Conservation (phyloP, 35 echinoderm and acorn worm species). For the Eucidaris tribuloides region DNA sequence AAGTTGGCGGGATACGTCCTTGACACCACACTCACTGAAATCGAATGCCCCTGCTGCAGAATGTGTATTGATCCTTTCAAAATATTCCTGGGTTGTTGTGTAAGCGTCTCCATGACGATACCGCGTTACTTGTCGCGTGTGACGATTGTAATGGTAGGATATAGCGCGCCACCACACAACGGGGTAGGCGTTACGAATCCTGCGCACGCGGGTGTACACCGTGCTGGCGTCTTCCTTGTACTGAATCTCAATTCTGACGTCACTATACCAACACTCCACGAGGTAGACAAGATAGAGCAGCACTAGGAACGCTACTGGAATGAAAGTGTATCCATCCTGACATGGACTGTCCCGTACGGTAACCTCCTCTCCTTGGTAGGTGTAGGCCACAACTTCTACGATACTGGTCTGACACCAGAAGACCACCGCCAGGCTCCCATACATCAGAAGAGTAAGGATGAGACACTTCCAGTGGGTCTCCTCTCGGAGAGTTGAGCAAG, state of each 20-base stretch:
- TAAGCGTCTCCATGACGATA: conserved; percentile 94
- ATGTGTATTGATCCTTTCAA: conserved; percentile 94
- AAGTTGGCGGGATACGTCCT: conserved; percentile 84
- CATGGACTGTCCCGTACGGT: conserved; percentile 70
- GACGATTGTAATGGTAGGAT: conserved; percentile 93
- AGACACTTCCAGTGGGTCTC: conserved; percentile 99
- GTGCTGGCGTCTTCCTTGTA: conserved; percentile 77
- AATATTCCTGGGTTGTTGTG: conserved; percentile 96
- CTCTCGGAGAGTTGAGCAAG: conserved; percentile 64
- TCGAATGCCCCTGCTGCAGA: conserved; percentile 97
- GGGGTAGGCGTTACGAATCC: conserved; percentile 82
- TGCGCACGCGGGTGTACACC: conserved; percentile 73
- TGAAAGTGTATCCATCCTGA: conserved; percentile 92
- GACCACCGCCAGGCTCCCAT: conserved; percentile 84
- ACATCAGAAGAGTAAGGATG: conserved; percentile 74
- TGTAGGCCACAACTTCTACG: conserved; percentile 56
- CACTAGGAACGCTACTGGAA: conserved; percentile 87
- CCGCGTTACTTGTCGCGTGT: conserved; percentile 86
- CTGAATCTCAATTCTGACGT: conserved; percentile 79
- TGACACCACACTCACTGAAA: conserved; percentile 89
- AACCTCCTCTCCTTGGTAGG: conserved; percentile 18
- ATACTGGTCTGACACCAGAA: conserved; percentile 83
- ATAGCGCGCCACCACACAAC: conserved; percentile 99
- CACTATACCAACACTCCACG: conserved; percentile 97
- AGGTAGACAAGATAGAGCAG: conserved; percentile 91